Evolutionary conservation across 2,113 vertebrate species (phyloP).

Genomic region (Ochotona curzoniae): DNA sequence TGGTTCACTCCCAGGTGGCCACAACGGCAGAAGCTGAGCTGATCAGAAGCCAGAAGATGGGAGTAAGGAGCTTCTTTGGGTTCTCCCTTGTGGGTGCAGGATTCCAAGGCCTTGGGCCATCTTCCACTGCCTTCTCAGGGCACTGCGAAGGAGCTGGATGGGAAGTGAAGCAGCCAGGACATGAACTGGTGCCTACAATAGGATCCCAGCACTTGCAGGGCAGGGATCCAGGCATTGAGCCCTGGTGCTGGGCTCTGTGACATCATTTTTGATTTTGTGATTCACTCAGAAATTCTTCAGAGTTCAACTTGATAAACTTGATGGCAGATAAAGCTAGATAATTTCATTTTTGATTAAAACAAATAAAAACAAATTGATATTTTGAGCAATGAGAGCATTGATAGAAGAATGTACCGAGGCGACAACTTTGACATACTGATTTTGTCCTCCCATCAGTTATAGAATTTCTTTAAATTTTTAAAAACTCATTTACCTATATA

Average conservation of each 20-base stretch:
- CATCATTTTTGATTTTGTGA: conserved; percentile 50
- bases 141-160: no score
- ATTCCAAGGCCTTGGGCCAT: no score
- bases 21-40: no score
- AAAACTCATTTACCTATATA: conserved; percentile 32
- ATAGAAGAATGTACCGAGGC: conserved; percentile 41
- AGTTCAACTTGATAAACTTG: conserved; percentile 25
- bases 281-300: conserved; percentile 5
- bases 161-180: no score
- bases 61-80: no score
- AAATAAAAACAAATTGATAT: background rate
- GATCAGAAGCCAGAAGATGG: no score
- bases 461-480: conserved; percentile 5
- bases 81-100: no score
- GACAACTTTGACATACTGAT: background rate
- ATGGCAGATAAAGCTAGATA: conserved; percentile 15
- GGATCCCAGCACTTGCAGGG: no score
- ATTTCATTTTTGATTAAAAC: conserved; percentile 25
- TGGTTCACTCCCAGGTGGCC: no score
- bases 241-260: background rate
- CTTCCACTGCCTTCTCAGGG: no score
- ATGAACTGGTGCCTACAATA: no score
- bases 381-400: background rate
- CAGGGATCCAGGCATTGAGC: no score
- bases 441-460: background rate